Conservation (phyloP, 2,113 vertebrate genomes). For the Anhinga anhinga region DNA sequence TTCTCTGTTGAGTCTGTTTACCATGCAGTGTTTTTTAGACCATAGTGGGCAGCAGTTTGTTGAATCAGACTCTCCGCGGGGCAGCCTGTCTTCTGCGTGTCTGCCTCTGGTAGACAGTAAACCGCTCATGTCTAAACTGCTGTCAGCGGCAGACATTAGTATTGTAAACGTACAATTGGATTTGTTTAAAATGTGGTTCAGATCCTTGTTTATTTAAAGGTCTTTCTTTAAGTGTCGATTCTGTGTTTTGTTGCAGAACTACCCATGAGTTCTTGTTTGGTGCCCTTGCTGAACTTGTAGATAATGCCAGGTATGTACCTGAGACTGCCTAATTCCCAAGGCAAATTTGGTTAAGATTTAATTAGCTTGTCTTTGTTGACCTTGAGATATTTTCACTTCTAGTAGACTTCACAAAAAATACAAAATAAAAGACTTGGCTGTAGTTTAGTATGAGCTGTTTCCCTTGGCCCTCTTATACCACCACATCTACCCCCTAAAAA, state of each 20-base stretch:
- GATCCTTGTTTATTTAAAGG: not conserved
- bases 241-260: slow-evolving; percentile 81
- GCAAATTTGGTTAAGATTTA: not conserved
- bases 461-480: not conserved
- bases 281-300: slow-evolving; percentile 95
- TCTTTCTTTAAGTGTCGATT: not conserved
- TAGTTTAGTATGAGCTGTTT: not conserved
- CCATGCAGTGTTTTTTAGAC: accelerated
- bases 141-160: accelerated
- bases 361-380: not conserved
- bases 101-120: not conserved
- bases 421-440: not conserved
- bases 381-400: not conserved
- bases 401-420: not conserved
- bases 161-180: not conserved
- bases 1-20: not conserved
- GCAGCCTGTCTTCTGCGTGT: not conserved
- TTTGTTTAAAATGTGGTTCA: not conserved
- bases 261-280: slow-evolving; percentile 99
- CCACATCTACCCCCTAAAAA: not conserved
- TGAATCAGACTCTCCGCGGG: not conserved
- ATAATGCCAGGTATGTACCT: slow-evolving; percentile 93
- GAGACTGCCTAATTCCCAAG: not conserved
- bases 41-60: not conserved
- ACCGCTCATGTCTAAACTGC: not conserved